Percentiles rank a stretch among this genome's conserved stretches.
Conservation (phyloP, 2,888 invertebrate genomes). For the Hipparchia semele region DNA sequence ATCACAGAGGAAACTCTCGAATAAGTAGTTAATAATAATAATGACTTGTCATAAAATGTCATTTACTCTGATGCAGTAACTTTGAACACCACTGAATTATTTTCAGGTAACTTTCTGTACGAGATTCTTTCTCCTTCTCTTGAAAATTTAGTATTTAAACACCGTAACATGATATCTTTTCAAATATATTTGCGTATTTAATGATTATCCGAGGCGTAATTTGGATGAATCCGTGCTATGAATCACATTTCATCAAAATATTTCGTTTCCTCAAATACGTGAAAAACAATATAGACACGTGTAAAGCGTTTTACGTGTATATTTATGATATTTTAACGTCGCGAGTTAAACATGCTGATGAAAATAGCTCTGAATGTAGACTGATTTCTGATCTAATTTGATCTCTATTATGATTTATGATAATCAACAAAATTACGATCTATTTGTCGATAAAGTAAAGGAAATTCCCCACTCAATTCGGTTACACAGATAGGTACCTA, state of each 20-base stretch:
- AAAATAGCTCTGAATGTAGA: conserved; percentile 6
- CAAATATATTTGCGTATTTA: not conserved
- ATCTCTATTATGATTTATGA: not conserved
- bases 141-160: no score
- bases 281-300: conserved; percentile 29
- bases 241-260: conserved; percentile 25
- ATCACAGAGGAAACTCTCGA: no score
- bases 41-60: no score
- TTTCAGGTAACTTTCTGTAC: no score
- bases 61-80: no score
- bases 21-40: no score
- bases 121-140: no score
- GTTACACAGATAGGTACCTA: not conserved
- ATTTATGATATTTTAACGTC: conserved; percentile 26
- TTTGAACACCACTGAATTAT: no score
- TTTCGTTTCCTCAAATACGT: conserved; percentile 21
- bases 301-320: conserved; percentile 18
- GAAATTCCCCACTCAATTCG: not conserved
- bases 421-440: not conserved
- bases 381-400: not conserved
- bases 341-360: not conserved
- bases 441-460: not conserved
- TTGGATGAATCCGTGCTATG: conserved; percentile 6
- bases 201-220: not conserved
- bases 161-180: not conserved